Base-by-base conservation (phyloP, 2,888 invertebrate species). In the Elgonia sp. region DNA sequence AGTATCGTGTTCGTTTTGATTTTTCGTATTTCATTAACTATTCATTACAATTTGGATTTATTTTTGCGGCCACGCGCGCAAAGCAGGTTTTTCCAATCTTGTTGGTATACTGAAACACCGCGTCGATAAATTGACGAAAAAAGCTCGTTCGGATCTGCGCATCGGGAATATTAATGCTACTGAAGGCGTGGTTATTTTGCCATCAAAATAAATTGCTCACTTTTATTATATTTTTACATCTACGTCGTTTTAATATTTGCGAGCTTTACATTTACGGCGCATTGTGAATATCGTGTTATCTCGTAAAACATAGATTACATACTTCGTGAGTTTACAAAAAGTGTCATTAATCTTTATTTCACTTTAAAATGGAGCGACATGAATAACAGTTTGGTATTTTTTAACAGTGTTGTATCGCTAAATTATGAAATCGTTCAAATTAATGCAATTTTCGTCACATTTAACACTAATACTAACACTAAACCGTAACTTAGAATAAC, bases 141-240 rank as follows among this genome's bases (percentile, higher is more conserved):
- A 82, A 69, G 67, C 77, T 67, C 80, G 80, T 50, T 42, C 81
- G 81, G 57, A 89, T 81, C 80, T 69, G 40, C 84, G 80, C 67
- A 42, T 76, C 79, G 69, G 29, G 82, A 88, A 86, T 79, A 82
- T 79, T 81, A 88, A 86, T 80, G 75, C 85, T 75, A 67, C 60
- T 55, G 83, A 79, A 84, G 81, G 82, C 84, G 84, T 76, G 81
- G 70, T 62, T 84, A 50, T 76, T 83, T 75, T 65, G 63, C 62
- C 84, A 53, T 75, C 80, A 67, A 76, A 89, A 84, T 84, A 72
- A 84, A 84, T 86, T 81, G 65, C 77, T 60, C 63, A 29, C 46
- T 77, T 86, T 82, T 82, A 77, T 77, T 82, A 82, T 65, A 77
- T 82, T 86, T 81, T 82, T 82, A 86, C 86, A 76, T 86, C 73